phyloP scores from a whole-genome alignment of 1,140 invertebrate genomes.

The Olivierus martensii region DNA sequence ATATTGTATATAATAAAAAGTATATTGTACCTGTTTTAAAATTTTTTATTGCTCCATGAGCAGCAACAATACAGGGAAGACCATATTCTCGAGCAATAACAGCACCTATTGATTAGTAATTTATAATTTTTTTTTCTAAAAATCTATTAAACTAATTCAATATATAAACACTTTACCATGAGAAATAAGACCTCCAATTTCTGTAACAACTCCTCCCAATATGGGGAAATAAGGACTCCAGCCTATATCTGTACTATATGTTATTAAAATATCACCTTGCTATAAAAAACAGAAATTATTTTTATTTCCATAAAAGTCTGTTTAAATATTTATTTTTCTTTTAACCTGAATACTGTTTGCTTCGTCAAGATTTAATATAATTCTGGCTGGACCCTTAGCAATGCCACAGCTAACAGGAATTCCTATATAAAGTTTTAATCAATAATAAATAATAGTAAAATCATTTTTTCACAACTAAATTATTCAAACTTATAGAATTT shows the following conservation, averaged over 20 bases:
- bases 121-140: too few relatives aligned
- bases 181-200: conserved; percentile 69
- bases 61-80: conserved; percentile 64
- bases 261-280: conserved; percentile 59
- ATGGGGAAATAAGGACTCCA: conserved; percentile 83
- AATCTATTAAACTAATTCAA: neutral
- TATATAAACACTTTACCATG: conserved; percentile 40
- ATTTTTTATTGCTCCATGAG: conserved; percentile 44
- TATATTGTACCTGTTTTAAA: conserved; percentile 50
- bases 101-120: conserved; percentile 49
- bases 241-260: conserved; percentile 65
- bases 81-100: conserved; percentile 80
- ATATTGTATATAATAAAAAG: too few relatives aligned
- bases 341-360: conserved; percentile 31
- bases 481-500: too few relatives aligned
- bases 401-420: conserved; percentile 53
- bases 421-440: conserved; percentile 40
- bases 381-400: conserved; percentile 49
- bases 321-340: too few relatives aligned
- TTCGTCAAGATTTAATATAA: conserved; percentile 38
- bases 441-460: too few relatives aligned
- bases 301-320: neutral
- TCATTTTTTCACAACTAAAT: too few relatives aligned
- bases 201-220: conserved; percentile 61
- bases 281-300: neutral